Evolutionary conservation across 2,113 vertebrate species (phyloP), one percentile per base, ranked within the genome.

Genomic region (Onychostoma macrolepis): DNA sequence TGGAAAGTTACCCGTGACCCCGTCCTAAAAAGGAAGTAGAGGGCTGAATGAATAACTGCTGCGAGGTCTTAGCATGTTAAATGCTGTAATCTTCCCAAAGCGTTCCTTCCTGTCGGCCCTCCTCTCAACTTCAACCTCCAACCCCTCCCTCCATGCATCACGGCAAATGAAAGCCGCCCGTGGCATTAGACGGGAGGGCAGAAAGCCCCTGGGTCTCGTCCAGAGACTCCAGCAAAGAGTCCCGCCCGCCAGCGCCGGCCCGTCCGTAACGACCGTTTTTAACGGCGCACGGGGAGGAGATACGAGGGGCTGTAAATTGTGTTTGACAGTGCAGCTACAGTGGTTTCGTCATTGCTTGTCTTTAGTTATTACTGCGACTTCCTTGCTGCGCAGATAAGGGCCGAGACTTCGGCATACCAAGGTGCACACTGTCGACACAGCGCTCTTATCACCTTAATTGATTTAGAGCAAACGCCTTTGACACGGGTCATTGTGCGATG

Each of bases 321-420:
- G 97, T 99, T 99, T 98, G 98, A 99, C 98, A 99, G 95, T 95
- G 95, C 94, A 93, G 96, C 95, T 96, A 97, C 96, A 93, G 95
- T 96, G 96, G 94, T 96, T 98, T 96, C 94, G 94, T 97, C 96
- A 95, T 93, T 94, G 96, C 96, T 96, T 98, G 96, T 97, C 97
- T 97, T 96, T 96, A 95, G 95, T 96, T 96, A 96, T 98, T 97
- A 96, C 93, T 92, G 93, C 94, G 94, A 96, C 97, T 96, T 96
- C 96, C 96, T 96, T 92, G 78, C 94, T 96, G 93, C 93, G 67
- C 93, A 94, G 96, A 97, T 97, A 96, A 96, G 95, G 93, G 88
- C 90, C 93, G 95, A 94, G 95, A 93, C 92, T 88, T 43, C 92
- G 92, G 90, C 92, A 93, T 92, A 95, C 94, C 94, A 94, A 94